These are phyloP conservation scores for Dromius quadrimaculatus DNA, from an alignment of 2,888 invertebrate genomes.

Conservation along the genomic window DNA sequence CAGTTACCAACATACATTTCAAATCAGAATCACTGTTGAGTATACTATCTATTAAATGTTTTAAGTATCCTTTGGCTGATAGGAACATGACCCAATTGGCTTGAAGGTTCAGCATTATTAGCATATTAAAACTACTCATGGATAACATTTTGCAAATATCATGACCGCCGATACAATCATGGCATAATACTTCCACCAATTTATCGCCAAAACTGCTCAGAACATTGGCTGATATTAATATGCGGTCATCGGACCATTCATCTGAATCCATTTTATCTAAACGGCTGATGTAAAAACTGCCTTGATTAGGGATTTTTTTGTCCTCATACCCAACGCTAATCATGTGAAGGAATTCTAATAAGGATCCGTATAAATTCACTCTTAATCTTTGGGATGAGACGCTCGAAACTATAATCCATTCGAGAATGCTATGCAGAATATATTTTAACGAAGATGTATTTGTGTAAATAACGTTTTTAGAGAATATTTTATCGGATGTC, in stretches of 20 bases:
- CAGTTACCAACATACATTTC: conserved; percentile 74
- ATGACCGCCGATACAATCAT: conserved; percentile 89
- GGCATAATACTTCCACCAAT: conserved; percentile 83
- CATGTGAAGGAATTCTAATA: conserved; percentile 85
- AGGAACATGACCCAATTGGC: conserved; percentile 76
- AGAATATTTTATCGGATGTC: conserved; percentile 57
- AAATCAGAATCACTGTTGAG: conserved; percentile 80
- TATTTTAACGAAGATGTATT: conserved; percentile 77
- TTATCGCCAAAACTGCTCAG: conserved; percentile 83
- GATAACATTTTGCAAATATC: conserved; percentile 92
- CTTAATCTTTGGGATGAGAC: conserved; percentile 86
- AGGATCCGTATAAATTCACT: conserved; percentile 87
- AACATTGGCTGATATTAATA: conserved; percentile 70
- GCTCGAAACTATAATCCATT: conserved; percentile 86
- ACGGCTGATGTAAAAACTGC: conserved; percentile 73
- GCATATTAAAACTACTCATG: conserved; percentile 82
- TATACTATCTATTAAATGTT: conserved; percentile 85
- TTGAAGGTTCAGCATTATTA: conserved; percentile 80
- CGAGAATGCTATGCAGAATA: conserved; percentile 80
- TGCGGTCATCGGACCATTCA: conserved; percentile 62
- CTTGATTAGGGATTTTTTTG: conserved; percentile 43
- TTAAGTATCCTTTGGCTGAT: conserved; percentile 78
- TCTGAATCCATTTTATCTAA: conserved; percentile 68
- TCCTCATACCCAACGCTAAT: conserved; percentile 69
- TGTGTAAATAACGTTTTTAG: conserved; percentile 68